These are phyloP conservation scores for Amphipoea lucens DNA, from an alignment of 2,888 invertebrate genomes.

Conservation along the genomic window DNA sequence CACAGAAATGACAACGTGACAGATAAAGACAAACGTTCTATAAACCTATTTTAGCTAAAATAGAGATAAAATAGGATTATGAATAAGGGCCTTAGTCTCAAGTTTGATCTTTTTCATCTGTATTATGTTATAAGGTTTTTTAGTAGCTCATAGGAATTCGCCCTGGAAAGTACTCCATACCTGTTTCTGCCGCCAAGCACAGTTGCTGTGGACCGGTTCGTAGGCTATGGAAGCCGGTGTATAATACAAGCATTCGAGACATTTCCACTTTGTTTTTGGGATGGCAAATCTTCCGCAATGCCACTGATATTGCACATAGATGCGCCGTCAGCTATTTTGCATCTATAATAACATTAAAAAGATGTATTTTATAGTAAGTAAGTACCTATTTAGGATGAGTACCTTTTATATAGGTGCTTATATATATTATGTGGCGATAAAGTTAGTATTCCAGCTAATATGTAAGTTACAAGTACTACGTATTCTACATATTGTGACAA, in stretches of 20 bases:
- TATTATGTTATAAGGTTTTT: background rate
- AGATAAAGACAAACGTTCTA: too few species aligned
- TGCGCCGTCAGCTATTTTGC: background rate
- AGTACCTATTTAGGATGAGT: background rate
- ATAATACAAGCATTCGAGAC: too few species aligned
- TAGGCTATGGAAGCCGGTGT: background rate
- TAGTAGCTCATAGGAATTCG: background rate
- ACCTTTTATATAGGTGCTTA: background rate
- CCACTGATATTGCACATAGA: background rate
- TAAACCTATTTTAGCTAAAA: too few species aligned
- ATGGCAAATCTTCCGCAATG: too few species aligned
- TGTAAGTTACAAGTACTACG: too few species aligned
- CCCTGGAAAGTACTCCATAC: background rate
- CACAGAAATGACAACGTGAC: too few species aligned
- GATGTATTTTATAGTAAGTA: background rate
- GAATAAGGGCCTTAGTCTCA: too few species aligned
- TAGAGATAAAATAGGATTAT: too few species aligned
- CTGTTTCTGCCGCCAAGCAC: background rate
- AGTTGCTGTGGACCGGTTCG: background rate
- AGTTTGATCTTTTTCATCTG: background rate
- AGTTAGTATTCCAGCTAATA: background rate
- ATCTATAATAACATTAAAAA: background rate
- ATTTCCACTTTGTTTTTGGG: background rate
- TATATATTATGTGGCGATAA: background rate
- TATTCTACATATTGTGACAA: background rate